Conservation (phyloP, 2,888 invertebrate species). For the Abrostola tripartita region DNA sequence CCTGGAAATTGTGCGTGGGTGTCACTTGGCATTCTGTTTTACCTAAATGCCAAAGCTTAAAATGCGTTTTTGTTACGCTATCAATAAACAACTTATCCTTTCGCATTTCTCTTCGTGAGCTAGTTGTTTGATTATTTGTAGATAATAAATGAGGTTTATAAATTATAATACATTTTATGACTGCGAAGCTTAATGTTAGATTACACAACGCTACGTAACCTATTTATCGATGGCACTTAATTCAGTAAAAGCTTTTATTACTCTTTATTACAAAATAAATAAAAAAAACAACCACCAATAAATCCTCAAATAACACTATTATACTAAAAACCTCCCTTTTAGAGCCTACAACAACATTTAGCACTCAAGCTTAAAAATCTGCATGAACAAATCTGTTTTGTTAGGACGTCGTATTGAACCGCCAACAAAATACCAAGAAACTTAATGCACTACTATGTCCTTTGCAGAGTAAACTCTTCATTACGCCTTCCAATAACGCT, state of each 20-base stretch:
- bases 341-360: slow-evolving; percentile 28
- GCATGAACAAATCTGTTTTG: slow-evolving; percentile 39
- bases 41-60: neutral
- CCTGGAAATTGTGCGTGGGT: neutral
- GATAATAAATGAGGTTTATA: too few species aligned
- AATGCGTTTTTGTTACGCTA: neutral
- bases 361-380: slow-evolving; percentile 50
- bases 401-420: slow-evolving; percentile 38
- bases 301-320: slow-evolving; percentile 31
- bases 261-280: neutral
- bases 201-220: too few species aligned
- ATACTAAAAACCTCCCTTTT: slow-evolving; percentile 30
- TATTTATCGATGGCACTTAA: neutral
- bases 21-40: neutral
- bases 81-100: slow-evolving; percentile 9
- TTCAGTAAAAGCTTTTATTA: neutral
- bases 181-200: too few species aligned
- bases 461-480: slow-evolving; percentile 58
- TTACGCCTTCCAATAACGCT: slow-evolving; percentile 71
- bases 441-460: slow-evolving; percentile 45
- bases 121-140: too few species aligned
- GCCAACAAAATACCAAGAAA: slow-evolving; percentile 44
- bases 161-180: too few species aligned
- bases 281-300: neutral
- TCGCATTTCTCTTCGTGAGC: too few species aligned